phyloP scores from a whole-genome alignment of 53 echinoderm and acorn worm species.

The Echinometra lucunter region DNA sequence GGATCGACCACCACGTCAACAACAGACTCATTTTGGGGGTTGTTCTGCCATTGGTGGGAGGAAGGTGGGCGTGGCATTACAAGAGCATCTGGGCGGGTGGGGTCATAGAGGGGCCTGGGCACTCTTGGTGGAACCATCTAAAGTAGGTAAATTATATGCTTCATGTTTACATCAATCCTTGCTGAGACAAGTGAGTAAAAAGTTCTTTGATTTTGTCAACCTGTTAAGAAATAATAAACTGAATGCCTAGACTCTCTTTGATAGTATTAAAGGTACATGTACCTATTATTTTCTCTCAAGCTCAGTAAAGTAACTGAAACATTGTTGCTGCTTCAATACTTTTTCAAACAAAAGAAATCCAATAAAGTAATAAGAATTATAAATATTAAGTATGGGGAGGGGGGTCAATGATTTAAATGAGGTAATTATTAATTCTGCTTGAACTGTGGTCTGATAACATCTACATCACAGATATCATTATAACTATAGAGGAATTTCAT shows the following conservation, averaged over 20 bases:
- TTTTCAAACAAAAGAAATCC: too few relatives aligned
- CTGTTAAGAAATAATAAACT: not conserved
- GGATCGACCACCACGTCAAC: slow-evolving; percentile 96
- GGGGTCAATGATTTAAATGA: too few relatives aligned
- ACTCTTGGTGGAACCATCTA: not conserved
- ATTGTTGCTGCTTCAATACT: too few relatives aligned
- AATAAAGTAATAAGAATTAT: too few relatives aligned
- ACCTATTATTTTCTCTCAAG: not conserved
- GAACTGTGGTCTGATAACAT: not conserved
- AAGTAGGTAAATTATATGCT: not conserved
- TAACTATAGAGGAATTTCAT: not conserved
- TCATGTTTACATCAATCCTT: not conserved
- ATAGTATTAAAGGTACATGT: not conserved
- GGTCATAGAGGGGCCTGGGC: slow-evolving; percentile 83
- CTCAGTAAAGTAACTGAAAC: not conserved
- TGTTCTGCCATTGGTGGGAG: slow-evolving; percentile 93
- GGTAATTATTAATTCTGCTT: too few relatives aligned
- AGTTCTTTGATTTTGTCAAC: not conserved
- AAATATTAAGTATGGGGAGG: too few relatives aligned
- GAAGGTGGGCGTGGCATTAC: slow-evolving; percentile 88
- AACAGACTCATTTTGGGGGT: slow-evolving; percentile 62
- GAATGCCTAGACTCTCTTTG: not conserved
- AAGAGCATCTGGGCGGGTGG: slow-evolving; percentile 78
- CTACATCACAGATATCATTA: not conserved
- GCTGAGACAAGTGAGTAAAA: not conserved